Base-by-base conservation (phyloP, 1,140 invertebrate species). In the Maconellicoccus hirsutus region DNA sequence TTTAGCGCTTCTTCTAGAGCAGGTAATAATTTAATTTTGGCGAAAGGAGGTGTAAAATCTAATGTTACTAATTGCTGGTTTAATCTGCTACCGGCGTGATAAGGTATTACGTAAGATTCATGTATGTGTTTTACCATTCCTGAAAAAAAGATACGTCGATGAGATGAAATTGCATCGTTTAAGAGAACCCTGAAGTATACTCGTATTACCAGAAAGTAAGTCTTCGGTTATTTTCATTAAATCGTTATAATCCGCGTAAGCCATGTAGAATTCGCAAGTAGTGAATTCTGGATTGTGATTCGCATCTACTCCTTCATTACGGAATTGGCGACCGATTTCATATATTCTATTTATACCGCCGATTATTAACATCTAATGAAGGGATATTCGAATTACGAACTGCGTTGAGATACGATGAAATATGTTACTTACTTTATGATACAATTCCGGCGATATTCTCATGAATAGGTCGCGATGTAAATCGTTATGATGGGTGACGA, bases 241-340 rank as follows among this genome's bases (percentile, higher is more conserved):
- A 82, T 99, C 97, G 79, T 97, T 87, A 77, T 98, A 99, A 82
- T 99, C 97, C 21, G 97, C 97, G 83, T 99, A 99, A 0, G 97
- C 97, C 95, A 99, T 98, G 81, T 99, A 99, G 80, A 99, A 99
- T 83, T 99, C 97, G 80, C 95, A 98, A 12, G 94, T 97, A 1
- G 97, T 99, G 77, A 99, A 99, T 81, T 99, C 97, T 0, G 97
- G 97, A 81, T 99, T 99, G 78, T 99, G 97, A 0, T 96, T 98
- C 74, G 98, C 78, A 81, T 99, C 97, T 76, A 99, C 99, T 70
- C 97, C 94, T 83, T 99, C 97, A 80, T 99, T 99, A 70, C 97
- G 84, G 79, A 99, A 99, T 77, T 96, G 92, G 75, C 95, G 84
- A 0, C 97, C 96, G 75, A 99, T 97, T 84, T 99, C 97, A 82